Percentiles rank a stretch among this genome's conserved stretches.
Evolutionary conservation across 2,888 invertebrate genomes (phyloP).

Genomic region (Drosophila phalerata): DNA sequence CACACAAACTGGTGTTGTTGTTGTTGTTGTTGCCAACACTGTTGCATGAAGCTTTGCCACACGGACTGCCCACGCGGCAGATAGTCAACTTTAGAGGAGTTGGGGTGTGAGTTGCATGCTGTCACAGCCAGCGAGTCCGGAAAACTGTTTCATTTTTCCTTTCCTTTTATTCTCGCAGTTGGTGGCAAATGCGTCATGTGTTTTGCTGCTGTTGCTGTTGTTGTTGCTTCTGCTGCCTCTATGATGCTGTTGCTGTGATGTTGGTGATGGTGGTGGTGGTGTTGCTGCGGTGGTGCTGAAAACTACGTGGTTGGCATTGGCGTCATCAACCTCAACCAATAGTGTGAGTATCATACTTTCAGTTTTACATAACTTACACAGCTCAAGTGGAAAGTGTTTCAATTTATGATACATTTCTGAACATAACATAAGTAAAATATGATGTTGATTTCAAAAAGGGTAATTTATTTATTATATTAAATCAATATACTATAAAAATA

Average conservation of each 20-base stretch:
- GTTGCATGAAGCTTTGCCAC: constrained; percentile 40
- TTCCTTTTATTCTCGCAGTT: constrained; percentile 50
- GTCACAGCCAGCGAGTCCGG: constrained; percentile 34
- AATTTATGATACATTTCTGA: background rate
- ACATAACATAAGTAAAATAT: background rate
- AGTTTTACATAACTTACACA: background rate
- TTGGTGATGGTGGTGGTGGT: background rate
- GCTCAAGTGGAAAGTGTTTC: background rate
- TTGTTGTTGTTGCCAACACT: constrained; percentile 19
- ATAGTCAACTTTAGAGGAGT: constrained; percentile 12
- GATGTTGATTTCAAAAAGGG: background rate
- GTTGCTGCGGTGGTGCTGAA: constrained; percentile 13
- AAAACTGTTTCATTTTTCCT: constrained; percentile 42
- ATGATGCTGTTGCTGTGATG: background rate
- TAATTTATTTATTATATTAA: no score
- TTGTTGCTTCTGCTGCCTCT: background rate
- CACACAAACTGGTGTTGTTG: constrained; percentile 25
- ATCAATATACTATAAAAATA: no score
- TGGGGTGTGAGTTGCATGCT: constrained; percentile 33
- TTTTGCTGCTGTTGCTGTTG: constrained; percentile 4
- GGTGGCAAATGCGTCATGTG: constrained; percentile 67
- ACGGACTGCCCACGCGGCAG: constrained; percentile 54
- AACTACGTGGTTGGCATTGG: constrained; percentile 42
- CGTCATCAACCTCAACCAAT: constrained; percentile 26
- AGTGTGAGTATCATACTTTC: background rate